Percentiles rank a stretch among this genome's conserved stretches.
Evolutionary conservation across 1,140 invertebrate genomes (phyloP).

Genomic region (Teleopsis dalmanni): DNA sequence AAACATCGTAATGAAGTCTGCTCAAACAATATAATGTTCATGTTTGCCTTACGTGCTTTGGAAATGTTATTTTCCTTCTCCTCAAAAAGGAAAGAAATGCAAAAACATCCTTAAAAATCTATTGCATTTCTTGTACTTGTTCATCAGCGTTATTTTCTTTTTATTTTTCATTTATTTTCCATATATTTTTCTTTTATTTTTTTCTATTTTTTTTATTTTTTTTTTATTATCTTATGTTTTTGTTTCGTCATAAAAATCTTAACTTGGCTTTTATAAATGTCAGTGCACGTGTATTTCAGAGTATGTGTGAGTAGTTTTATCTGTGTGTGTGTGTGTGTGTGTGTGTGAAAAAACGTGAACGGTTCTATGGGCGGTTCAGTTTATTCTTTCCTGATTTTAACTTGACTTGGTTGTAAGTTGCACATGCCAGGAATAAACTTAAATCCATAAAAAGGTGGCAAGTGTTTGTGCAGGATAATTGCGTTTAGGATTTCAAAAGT

Average conservation of each 20-base stretch:
- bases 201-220: conserved; percentile 2
- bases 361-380: neutral
- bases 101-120: neutral
- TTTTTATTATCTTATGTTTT: neutral
- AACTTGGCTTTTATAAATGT: neutral
- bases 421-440: neutral
- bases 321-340: too few species aligned
- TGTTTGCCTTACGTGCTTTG: conserved; percentile 43
- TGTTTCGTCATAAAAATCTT: neutral
- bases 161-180: neutral
- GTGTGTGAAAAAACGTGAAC: neutral
- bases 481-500: neutral
- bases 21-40: conserved; percentile 44
- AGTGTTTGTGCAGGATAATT: conserved; percentile 2
- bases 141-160: neutral
- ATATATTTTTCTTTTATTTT: conserved; percentile 19
- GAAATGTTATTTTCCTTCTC: conserved; percentile 35
- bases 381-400: neutral
- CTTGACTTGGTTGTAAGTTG: neutral
- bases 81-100: neutral
- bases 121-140: neutral
- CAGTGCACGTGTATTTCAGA: neutral
- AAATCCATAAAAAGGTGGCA: neutral
- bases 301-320: too few species aligned
- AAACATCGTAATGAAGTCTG: conserved; percentile 44